Evolutionary conservation across 2,797 vertebrate species (phyloP).

Genomic region (Acomys russatus): DNA sequence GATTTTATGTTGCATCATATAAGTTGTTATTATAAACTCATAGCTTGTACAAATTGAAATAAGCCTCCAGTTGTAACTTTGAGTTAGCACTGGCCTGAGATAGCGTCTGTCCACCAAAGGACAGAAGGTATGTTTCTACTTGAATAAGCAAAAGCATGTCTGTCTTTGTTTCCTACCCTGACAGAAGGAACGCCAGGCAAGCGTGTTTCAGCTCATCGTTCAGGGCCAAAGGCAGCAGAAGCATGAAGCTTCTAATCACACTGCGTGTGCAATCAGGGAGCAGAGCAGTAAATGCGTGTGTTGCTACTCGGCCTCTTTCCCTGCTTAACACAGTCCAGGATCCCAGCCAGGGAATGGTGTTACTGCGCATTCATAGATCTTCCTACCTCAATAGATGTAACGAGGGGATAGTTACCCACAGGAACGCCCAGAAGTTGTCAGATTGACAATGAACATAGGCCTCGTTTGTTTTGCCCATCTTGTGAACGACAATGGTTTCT

Average conservation of each 20-base stretch:
- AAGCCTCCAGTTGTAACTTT: background rate
- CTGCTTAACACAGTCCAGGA: background rate
- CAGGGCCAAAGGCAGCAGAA: background rate
- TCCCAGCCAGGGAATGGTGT: background rate
- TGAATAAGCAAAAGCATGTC: background rate
- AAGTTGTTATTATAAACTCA: background rate
- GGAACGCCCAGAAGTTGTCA: background rate
- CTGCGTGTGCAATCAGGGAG: background rate
- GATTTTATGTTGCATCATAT: background rate
- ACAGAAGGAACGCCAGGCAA: background rate
- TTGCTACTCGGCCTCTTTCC: too few relatives aligned
- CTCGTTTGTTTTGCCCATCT: background rate
- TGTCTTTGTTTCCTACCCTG: background rate
- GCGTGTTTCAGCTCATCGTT: background rate
- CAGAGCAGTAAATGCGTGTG: background rate
- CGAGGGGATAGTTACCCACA: background rate
- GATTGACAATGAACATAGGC: background rate
- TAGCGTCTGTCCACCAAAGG: background rate
- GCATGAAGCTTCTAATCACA: background rate
- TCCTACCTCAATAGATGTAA: background rate
- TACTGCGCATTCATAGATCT: background rate
- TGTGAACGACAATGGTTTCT: background rate
- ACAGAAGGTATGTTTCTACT: background rate
- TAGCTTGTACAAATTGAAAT: constrained; percentile 29
- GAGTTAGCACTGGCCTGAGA: background rate